Evolutionary conservation across 2,888 invertebrate species (phyloP).

Genomic region (Netelia inedita): DNA sequence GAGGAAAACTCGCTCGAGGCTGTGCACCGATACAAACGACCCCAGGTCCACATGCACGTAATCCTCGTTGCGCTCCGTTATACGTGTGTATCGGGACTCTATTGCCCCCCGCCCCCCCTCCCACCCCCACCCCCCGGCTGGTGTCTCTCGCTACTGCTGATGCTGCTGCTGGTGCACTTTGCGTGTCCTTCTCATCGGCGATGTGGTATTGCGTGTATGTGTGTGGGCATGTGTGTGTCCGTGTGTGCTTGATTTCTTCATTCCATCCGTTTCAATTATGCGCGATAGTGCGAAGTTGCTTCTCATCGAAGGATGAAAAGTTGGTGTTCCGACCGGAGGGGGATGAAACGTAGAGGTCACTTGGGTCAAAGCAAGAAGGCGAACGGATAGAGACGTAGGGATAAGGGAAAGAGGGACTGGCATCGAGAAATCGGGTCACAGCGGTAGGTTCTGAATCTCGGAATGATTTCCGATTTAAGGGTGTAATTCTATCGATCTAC

Average conservation of each 20-base stretch:
- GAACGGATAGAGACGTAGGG: no score
- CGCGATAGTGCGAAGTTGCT: not conserved
- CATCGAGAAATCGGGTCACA: no score
- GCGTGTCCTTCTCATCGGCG: not conserved
- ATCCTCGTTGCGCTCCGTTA: slow-evolving; percentile 8
- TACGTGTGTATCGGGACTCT: slow-evolving; percentile 15
- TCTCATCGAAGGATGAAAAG: not conserved
- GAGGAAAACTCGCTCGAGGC: slow-evolving; percentile 65
- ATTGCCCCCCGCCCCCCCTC: not conserved
- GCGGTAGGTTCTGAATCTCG: no score
- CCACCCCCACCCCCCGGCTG: no score
- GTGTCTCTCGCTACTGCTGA: slow-evolving; percentile 13
- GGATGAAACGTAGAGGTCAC: not conserved
- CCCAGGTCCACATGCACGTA: not conserved
- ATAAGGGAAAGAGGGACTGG: no score
- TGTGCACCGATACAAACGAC: slow-evolving; percentile 58
- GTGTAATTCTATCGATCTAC: no score
- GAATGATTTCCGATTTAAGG: no score
- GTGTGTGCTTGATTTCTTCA: not conserved
- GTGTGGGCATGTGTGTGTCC: not conserved
- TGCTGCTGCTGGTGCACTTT: not conserved
- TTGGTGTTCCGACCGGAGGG: not conserved
- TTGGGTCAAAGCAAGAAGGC: not conserved
- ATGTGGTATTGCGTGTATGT: not conserved
- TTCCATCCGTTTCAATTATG: not conserved